Percentiles rank a stretch among this genome's conserved stretches.
Conservation (phyloP, 1,140 invertebrate genomes). For the Neocloeon triangulifer region DNA sequence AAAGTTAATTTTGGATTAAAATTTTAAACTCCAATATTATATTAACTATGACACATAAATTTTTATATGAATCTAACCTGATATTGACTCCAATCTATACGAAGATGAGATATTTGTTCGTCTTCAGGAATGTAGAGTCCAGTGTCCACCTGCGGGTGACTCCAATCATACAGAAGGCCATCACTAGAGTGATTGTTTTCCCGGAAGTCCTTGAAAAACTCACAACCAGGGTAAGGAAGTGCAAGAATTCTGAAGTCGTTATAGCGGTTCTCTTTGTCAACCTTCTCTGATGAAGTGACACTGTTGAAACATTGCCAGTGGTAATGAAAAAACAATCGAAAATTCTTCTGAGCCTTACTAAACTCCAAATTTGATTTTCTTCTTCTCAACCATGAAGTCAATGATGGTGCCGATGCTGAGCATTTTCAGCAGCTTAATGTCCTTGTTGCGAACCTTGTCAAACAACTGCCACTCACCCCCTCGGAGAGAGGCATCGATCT, state of each 20-base stretch:
- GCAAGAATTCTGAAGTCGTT: slow-evolving; percentile 48
- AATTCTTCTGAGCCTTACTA: slow-evolving; percentile 31
- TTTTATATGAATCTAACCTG: slow-evolving; percentile 28
- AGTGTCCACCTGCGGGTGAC: slow-evolving; percentile 48
- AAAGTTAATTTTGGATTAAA: too few relatives aligned
- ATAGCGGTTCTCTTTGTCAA: slow-evolving; percentile 60
- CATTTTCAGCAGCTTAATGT: slow-evolving; percentile 47
- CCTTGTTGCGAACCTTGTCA: slow-evolving; percentile 40
- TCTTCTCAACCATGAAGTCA: slow-evolving; percentile 75
- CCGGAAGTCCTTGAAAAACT: slow-evolving; percentile 53
- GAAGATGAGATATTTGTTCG: slow-evolving; percentile 28
- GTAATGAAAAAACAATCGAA: background rate
- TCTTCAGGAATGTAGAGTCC: slow-evolving; percentile 41
- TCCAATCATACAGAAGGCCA: slow-evolving; percentile 54
- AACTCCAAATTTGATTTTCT: slow-evolving; percentile 65
- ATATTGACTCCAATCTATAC: slow-evolving; percentile 50
- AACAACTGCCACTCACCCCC: slow-evolving; percentile 31
- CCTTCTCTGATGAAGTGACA: slow-evolving; percentile 71
- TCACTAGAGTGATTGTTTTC: slow-evolving; percentile 45
- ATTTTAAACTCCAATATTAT: too few relatives aligned
- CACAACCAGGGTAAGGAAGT: slow-evolving; percentile 65
- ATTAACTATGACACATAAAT: too few relatives aligned
- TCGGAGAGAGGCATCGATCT: too few relatives aligned
- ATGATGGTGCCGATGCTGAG: slow-evolving; percentile 54
- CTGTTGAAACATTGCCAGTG: slow-evolving; percentile 18